phyloP scores from a whole-genome alignment of 2,797 vertebrate species.

The Carapus acus region DNA sequence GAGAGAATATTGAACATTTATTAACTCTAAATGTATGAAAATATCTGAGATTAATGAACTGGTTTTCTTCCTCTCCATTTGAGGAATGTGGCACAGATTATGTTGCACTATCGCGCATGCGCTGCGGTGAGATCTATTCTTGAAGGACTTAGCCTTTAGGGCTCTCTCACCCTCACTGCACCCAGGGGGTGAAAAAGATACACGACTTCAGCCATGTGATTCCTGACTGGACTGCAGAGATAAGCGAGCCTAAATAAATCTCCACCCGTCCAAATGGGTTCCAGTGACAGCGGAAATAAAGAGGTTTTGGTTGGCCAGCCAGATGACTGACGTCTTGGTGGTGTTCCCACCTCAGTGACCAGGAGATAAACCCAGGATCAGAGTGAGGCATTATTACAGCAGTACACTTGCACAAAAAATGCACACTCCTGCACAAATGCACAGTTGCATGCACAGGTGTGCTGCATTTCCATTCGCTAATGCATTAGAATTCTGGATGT shows the following conservation, averaged over 20 bases:
- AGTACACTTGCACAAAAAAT: constrained; percentile 14
- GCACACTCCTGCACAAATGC: constrained; percentile 11
- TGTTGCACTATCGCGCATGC: constrained; percentile 41
- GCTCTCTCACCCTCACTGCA: constrained; percentile 49
- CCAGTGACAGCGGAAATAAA: constrained; percentile 77
- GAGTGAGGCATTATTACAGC: constrained; percentile 53
- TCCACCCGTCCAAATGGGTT: constrained; percentile 68
- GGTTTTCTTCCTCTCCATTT: too few species aligned
- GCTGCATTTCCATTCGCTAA: constrained; percentile 7
- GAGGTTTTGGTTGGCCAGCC: constrained; percentile 72
- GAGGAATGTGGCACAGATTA: too few species aligned
- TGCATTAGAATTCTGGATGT: background rate
- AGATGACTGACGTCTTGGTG: constrained; percentile 71
- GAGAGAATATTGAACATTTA: too few species aligned
- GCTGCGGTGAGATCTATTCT: constrained; percentile 53
- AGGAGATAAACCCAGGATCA: constrained; percentile 69
- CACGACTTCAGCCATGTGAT: constrained; percentile 70
- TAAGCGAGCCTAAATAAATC: constrained; percentile 78
- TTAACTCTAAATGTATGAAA: too few species aligned
- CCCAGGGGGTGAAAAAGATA: constrained; percentile 57
- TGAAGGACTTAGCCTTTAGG: constrained; percentile 47
- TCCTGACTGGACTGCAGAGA: constrained; percentile 71
- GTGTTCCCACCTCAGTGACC: constrained; percentile 59
- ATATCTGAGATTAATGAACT: too few species aligned
- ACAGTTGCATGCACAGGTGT: constrained; percentile 12